Base-by-base conservation (phyloP, 2,888 invertebrate genomes). In the Altica lythri region DNA sequence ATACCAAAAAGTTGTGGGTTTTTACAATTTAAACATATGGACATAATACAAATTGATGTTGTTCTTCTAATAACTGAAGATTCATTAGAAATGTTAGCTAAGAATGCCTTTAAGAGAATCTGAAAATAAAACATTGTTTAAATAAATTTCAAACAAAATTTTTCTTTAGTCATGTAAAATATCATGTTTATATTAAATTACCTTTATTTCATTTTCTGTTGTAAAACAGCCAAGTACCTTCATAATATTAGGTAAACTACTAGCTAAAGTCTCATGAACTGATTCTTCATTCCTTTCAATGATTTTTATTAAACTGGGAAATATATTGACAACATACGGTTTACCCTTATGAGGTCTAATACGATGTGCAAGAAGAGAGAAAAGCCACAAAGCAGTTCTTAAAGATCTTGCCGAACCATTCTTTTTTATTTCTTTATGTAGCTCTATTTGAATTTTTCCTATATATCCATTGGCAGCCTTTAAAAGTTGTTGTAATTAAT, bases 41-140 rank as follows among this genome's bases (percentile, higher is more conserved):
- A 83, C 29, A 92, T 84, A 52, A 95, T 85, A 75, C 91, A 90
- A 45, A 83, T 84, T 0, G 93, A 86, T 19, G 92, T 87, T 16
- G 91, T 88, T 60, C 97, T 83, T 54, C 95, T 81, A 55, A 92
- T 85, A 1, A 88, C 87, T 2, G 93, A 86, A 60, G 89, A 88
- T 9, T 75, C 45, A 8, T 77, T 78, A 27, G 82, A 80, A 47
- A 88, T 77, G 69, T 90, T 89, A 0, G 77, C 78, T 22, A 89
- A 72, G 62, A 89, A 82, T 1, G 85, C 82, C 71, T 84, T 86
- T 19, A 89, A 78, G 18, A 92, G 68, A 40, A 82, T 81, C 88
- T 85, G 71, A 48, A 77, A 30, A 22, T n/a, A 37, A 35, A 12
- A 35, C 27, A 29, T 40, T 37, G 12, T 10, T 27, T 2, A 25